These are phyloP conservation scores for Lapara coniferarum DNA, from an alignment of 2,888 invertebrate genomes.

Conservation along the genomic window DNA sequence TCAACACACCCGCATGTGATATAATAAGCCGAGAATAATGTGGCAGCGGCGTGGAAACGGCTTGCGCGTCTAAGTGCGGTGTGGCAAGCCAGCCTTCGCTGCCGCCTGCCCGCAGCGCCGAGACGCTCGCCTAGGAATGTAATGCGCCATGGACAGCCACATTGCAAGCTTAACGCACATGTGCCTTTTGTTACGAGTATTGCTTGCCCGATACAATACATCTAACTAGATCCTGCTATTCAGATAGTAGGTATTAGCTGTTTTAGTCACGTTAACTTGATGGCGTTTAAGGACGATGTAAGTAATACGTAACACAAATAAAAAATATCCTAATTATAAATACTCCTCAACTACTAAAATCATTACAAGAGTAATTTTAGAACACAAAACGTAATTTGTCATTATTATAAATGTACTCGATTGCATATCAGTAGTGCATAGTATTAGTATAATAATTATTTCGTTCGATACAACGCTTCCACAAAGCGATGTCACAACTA, in stretches of 20 bases:
- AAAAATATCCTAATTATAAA: no score
- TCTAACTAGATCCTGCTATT: background rate
- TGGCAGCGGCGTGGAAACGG: constrained; percentile 37
- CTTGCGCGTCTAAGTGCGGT: constrained; percentile 19
- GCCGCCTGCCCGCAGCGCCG: background rate
- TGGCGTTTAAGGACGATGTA: no score
- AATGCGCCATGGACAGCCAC: background rate
- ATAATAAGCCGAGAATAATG: constrained; percentile 43
- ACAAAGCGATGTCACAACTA: constrained; percentile 22
- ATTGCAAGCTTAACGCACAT: background rate
- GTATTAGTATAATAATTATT: background rate
- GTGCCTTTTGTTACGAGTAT: constrained; percentile 7
- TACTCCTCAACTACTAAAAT: no score
- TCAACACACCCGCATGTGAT: constrained; percentile 65
- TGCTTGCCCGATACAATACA: background rate
- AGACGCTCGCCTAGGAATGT: background rate
- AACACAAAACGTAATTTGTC: no score
- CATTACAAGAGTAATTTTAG: no score
- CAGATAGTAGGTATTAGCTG: no score
- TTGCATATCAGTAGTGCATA: no score
- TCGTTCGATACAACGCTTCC: constrained; percentile 3
- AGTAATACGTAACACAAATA: no score
- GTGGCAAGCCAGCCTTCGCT: background rate
- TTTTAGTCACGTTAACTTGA: no score
- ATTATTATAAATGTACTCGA: no score